Evolutionary conservation across 2,888 invertebrate species (phyloP).

Genomic region (Isoperla grammatica): DNA sequence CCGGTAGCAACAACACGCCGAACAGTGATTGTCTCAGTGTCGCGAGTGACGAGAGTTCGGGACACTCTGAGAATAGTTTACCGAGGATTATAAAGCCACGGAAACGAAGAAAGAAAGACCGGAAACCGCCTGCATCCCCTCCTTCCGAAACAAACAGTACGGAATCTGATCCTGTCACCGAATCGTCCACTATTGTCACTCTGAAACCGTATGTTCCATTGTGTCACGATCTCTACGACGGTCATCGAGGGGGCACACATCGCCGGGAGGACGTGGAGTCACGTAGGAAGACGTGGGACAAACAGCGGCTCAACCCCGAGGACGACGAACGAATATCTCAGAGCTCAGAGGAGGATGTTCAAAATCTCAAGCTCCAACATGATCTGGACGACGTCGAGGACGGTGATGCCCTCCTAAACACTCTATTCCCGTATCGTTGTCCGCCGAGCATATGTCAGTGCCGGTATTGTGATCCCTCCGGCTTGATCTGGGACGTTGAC

Average conservation of each 20-base stretch:
- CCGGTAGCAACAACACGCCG: constrained; percentile 42
- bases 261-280: constrained; percentile 9
- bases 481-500: constrained; percentile 69
- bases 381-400: constrained; percentile 43
- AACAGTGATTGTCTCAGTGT: constrained; percentile 66
- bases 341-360: constrained; percentile 15
- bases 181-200: constrained; percentile 37
- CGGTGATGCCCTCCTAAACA: constrained; percentile 19
- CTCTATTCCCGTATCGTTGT: constrained; percentile 15
- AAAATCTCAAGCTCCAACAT: constrained; percentile 42
- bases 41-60: constrained; percentile 72
- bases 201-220: constrained; percentile 48
- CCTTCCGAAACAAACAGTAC: constrained; percentile 37
- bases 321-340: constrained; percentile 21
- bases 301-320: constrained; percentile 3
- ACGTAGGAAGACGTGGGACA: not conserved
- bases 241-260: constrained; percentile 22
- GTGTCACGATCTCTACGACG: constrained; percentile 38
- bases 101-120: constrained; percentile 84
- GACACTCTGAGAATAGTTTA: constrained; percentile 67
- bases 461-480: constrained; percentile 68
- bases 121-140: constrained; percentile 58
- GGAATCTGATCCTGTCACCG: constrained; percentile 38
- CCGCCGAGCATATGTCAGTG: constrained; percentile 61
- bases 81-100: constrained; percentile 86